Evolutionary conservation across 1,140 invertebrate species (phyloP).

Genomic region (Drosophila trapezifrons): DNA sequence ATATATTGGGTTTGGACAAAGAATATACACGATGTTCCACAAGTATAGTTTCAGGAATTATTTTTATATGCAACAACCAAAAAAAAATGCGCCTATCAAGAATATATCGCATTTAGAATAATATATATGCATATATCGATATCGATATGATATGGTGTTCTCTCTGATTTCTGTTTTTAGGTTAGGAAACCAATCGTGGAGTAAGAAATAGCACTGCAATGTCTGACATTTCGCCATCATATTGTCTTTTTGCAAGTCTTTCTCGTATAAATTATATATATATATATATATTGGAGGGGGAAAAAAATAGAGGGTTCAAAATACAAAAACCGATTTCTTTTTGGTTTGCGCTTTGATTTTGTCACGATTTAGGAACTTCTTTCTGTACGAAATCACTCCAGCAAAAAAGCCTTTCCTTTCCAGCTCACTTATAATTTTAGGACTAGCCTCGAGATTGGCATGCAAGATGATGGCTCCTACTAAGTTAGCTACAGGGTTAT

Average conservation of each 20-base stretch:
- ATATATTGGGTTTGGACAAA: slow-evolving; percentile 37
- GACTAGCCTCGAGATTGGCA: slow-evolving; percentile 57
- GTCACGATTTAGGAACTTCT: slow-evolving; percentile 49
- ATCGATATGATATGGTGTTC: slow-evolving; percentile 28
- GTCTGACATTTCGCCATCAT: slow-evolving; percentile 22
- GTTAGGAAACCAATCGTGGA: slow-evolving; percentile 5
- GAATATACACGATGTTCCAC: slow-evolving; percentile 48
- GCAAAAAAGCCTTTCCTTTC: slow-evolving; percentile 22
- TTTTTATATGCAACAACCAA: neutral
- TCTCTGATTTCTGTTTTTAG: neutral
- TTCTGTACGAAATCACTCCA: slow-evolving; percentile 29
- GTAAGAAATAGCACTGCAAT: slow-evolving; percentile 22
- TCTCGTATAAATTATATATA: slow-evolving; percentile 11
- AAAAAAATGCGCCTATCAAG: neutral
- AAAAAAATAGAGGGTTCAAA: neutral
- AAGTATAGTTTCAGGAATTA: neutral
- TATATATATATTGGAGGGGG: neutral
- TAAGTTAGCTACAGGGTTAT: slow-evolving; percentile 30
- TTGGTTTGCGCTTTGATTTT: slow-evolving; percentile 10
- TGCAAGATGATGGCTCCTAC: slow-evolving; percentile 52
- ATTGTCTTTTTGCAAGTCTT: slow-evolving; percentile 35
- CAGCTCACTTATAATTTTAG: slow-evolving; percentile 48
- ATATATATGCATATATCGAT: slow-evolving; percentile 9
- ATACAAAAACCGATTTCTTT: slow-evolving; percentile 20
- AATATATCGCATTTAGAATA: slow-evolving; percentile 6